A percentile compares a stretch with the other conserved stretches of the same genome.
Conservation (phyloP, 2,113 vertebrate genomes). For the Plestiodon gilberti region DNA sequence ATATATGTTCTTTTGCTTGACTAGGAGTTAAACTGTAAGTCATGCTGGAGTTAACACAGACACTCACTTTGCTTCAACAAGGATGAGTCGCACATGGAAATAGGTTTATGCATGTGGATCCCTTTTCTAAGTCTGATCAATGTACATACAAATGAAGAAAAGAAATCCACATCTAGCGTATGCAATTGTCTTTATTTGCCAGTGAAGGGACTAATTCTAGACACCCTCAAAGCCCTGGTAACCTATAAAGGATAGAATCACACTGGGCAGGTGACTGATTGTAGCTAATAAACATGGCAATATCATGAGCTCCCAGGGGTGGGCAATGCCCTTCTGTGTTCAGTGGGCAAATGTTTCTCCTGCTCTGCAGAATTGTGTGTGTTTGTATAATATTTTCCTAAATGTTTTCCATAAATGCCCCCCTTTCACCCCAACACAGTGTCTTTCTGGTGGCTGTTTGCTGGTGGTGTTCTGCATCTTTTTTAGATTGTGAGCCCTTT, state of each 20-base stretch:
- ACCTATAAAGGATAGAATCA: background rate
- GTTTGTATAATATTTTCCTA: no score
- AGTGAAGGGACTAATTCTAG: background rate
- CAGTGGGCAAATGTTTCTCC: background rate
- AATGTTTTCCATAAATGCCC: background rate
- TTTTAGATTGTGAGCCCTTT: no score
- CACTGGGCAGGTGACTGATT: background rate
- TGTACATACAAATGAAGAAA: background rate
- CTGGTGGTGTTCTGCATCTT: no score
- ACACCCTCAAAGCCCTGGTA: background rate
- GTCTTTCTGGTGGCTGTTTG: no score
- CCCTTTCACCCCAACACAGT: no score
- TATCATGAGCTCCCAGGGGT: background rate
- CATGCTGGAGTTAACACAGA: background rate
- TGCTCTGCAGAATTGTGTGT: background rate
- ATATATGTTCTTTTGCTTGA: background rate
- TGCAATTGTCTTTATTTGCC: background rate
- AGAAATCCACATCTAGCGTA: background rate
- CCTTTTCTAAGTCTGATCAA: background rate
- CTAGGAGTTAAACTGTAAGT: background rate
- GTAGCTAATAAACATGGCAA: background rate
- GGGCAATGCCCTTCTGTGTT: background rate
- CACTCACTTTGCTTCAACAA: background rate
- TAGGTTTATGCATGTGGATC: background rate
- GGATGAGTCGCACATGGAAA: background rate